Evolutionary conservation across 1,140 invertebrate species (phyloP), one percentile per base, ranked within the genome.

Genomic region (Diorhabda carinulata): DNA sequence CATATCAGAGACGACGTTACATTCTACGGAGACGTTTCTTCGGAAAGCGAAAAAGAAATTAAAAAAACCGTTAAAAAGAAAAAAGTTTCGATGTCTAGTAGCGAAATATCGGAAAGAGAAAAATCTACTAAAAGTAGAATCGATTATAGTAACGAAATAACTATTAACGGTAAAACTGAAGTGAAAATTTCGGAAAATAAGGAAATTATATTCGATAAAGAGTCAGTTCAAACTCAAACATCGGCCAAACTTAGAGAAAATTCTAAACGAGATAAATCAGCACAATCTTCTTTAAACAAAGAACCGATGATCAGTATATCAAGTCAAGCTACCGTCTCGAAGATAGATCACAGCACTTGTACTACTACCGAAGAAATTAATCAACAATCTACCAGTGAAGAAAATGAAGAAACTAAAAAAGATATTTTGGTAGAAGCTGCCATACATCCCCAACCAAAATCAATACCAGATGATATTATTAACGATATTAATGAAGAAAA

Each of bases 1-100:
- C 77, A 78, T 47, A 78, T 79, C 4, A 63, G 77, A 43, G 77
- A 80, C 57, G 78, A 80, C 58, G 72, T 77, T 0, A 78, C 76
- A 0, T 74, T 80, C 61, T 77, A 74, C 73, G 74, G 76, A 3
- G 78, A 73, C 40, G 73, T 71, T 5, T 78, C 72, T 66, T 73
- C 75, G 1, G 76, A 79, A 47, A 79, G 77, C 43, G 78, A 80
- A 64, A 56, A 70, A 5, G 76, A 78, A 65, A 70, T 74, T 10
- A 74, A 66, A 60, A 74, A 73, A 57, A 78, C 75, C 52, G 9
- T 76, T 0, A n/a, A 52, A 52, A 52, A 52, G 47, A 77, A 76
- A 57, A 74, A 73, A 57, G 43, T 52, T 2, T 70, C 72, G 7
- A 8, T 68, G 41, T 73, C 70, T 5, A 70, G 66, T 56, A 77